phyloP scores from a whole-genome alignment of 2,888 invertebrate species.

The Leucozona laternaria region DNA sequence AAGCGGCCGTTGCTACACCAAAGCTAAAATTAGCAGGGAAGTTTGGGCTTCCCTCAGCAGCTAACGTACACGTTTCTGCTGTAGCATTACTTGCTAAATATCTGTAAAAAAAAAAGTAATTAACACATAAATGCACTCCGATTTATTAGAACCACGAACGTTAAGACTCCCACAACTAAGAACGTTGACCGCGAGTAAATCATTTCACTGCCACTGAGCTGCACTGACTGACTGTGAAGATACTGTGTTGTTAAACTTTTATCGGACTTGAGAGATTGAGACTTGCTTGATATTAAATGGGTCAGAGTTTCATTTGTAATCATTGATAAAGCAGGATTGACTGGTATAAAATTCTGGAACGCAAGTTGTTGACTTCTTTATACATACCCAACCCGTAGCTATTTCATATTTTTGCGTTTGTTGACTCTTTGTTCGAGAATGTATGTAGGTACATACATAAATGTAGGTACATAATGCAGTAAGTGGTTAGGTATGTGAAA shows the following conservation, averaged over 20 bases:
- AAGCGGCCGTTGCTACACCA: slow-evolving; percentile 79
- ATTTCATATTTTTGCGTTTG: background rate
- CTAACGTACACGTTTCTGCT: background rate
- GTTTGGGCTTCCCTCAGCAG: slow-evolving; percentile 61
- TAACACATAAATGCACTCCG: background rate
- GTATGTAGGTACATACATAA: background rate
- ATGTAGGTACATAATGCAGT: no score
- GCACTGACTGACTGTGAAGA: slow-evolving; percentile 24
- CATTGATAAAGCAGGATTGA: slow-evolving; percentile 16
- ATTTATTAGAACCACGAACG: background rate
- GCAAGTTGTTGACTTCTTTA: background rate
- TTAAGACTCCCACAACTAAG: background rate
- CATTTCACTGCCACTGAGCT: slow-evolving; percentile 5
- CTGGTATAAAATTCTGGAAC: background rate
- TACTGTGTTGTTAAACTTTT: background rate
- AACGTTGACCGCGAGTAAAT: slow-evolving; percentile 4
- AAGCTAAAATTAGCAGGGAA: slow-evolving; percentile 78
- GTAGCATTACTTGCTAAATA: background rate
- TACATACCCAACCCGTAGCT: background rate
- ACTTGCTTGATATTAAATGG: slow-evolving; percentile 4
- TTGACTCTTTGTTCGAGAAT: background rate
- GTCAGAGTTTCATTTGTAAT: slow-evolving; percentile 3
- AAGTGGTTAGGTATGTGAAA: no score
- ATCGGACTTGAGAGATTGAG: background rate
- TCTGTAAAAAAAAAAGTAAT: background rate